Conservation (phyloP, 2,797 vertebrate genomes). For the Sebastes minor region DNA sequence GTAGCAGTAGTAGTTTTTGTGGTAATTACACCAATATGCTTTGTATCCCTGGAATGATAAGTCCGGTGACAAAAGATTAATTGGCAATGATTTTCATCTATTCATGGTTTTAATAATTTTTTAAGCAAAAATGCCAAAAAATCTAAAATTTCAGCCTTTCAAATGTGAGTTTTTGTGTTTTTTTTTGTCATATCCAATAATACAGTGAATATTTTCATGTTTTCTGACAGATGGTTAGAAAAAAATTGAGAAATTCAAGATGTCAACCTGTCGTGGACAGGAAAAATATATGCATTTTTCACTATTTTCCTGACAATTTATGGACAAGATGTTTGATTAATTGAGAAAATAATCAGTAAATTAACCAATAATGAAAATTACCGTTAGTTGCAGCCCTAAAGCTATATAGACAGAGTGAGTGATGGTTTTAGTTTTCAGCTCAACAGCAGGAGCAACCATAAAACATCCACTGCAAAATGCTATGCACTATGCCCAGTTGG, state of each 20-base stretch:
- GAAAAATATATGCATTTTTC: neutral
- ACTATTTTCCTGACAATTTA: neutral
- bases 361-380: neutral
- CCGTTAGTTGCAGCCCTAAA: neutral
- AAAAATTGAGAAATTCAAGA: neutral
- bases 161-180: neutral
- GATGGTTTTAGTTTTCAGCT: neutral
- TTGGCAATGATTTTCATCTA: neutral
- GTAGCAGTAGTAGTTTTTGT: neutral
- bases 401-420: neutral
- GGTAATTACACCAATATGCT: neutral
- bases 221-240: neutral
- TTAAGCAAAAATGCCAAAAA: neutral
- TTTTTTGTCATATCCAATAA: neutral
- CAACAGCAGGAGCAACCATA: neutral
- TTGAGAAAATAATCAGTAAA: neutral
- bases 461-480: neutral
- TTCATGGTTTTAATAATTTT: neutral
- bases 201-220: too few species aligned
- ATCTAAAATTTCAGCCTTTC: neutral
- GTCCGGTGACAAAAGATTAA: neutral
- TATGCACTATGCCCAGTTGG: neutral
- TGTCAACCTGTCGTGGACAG: neutral
- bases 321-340: neutral
- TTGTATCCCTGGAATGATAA: neutral